These are phyloP conservation scores for Podarcis lilfordi DNA, from an alignment of 2,797 vertebrate species.

Conservation along the genomic window DNA sequence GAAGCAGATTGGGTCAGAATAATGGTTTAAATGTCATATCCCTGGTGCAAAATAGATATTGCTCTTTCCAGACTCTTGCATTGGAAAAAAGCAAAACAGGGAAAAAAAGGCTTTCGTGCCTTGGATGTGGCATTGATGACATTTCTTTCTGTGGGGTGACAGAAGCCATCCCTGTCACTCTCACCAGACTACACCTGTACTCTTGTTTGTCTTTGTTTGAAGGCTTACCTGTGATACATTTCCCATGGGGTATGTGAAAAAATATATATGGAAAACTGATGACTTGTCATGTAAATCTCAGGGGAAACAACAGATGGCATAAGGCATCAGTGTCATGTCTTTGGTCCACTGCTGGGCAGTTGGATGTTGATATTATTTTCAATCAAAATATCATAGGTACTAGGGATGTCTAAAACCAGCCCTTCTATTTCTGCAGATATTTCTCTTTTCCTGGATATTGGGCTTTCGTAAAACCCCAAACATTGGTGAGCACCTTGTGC, in stretches of 20 bases:
- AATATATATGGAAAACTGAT: conserved; percentile 46
- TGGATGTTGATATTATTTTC: conserved; percentile 24
- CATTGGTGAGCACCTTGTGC: neutral
- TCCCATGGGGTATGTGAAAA: conserved; percentile 43
- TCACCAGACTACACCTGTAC: conserved; percentile 61
- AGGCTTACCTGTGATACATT: conserved; percentile 56
- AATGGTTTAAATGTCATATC: conserved; percentile 64
- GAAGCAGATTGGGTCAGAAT: conserved; percentile 63
- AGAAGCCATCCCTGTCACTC: conserved; percentile 46
- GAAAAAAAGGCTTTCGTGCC: conserved; percentile 51
- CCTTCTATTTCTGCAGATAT: neutral
- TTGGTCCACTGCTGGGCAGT: conserved; percentile 36
- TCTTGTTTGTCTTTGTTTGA: conserved; percentile 35
- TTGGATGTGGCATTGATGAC: conserved; percentile 53
- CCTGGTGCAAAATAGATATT: conserved; percentile 64
- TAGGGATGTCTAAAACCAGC: neutral
- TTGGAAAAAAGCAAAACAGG: conserved; percentile 52
- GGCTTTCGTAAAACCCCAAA: neutral
- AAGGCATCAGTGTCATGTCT: conserved; percentile 29
- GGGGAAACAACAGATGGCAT: conserved; percentile 50
- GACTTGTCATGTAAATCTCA: conserved; percentile 30
- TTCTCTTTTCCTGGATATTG: neutral
- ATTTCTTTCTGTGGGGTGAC: conserved; percentile 51
- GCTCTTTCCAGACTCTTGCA: conserved; percentile 54
- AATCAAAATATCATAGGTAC: neutral